These are phyloP conservation scores for Drosophila paulistorum DNA, from an alignment of 1,140 invertebrate genomes.

Conservation along the genomic window DNA sequence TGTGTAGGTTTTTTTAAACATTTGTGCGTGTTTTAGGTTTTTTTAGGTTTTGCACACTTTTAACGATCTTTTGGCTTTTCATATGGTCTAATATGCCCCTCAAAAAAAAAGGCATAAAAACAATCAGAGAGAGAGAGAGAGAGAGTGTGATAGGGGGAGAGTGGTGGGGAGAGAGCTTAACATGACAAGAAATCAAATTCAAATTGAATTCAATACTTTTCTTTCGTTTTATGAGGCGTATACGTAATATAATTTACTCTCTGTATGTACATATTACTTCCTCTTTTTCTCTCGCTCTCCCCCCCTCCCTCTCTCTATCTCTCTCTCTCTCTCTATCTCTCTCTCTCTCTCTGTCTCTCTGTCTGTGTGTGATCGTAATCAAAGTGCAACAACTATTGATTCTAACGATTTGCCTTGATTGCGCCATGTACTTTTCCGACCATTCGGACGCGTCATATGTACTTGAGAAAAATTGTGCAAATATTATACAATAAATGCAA, in stretches of 20 bases:
- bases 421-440: constrained; percentile 3
- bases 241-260: neutral
- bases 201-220: constrained; percentile 1
- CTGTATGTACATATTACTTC: neutral
- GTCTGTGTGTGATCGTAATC: neutral
- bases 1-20: too few species aligned
- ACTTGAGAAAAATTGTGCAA: constrained; percentile 3
- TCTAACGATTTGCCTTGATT: constrained; percentile 11
- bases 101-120: neutral
- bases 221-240: constrained; percentile 2
- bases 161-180: neutral
- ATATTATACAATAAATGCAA: neutral
- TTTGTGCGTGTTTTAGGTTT: too few species aligned
- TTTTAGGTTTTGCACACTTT: too few species aligned
- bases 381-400: constrained; percentile 13
- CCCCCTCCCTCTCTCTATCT: neutral
- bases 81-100: neutral
- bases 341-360: neutral
- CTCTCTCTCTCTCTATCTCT: neutral
- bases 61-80: neutral
- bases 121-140: neutral
- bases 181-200: constrained; percentile 1
- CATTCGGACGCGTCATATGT: neutral
- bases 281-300: neutral
- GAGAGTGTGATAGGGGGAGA: neutral